phyloP scores from a whole-genome alignment of 2,113 vertebrate species.

The Megalops atlanticus region DNA sequence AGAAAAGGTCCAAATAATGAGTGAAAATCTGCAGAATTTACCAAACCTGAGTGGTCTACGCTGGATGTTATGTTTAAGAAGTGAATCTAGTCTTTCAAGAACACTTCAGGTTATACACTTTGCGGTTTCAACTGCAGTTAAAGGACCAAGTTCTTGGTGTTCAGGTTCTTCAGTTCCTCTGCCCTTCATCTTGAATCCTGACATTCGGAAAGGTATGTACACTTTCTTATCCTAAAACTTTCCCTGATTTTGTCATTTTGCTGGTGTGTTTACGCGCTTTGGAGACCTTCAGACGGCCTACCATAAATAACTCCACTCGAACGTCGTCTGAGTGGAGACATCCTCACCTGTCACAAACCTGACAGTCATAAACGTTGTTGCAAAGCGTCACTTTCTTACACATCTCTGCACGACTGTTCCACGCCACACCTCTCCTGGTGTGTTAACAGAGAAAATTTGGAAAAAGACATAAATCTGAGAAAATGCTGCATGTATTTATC shows the following conservation, averaged over 20 bases:
- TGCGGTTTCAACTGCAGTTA: neutral
- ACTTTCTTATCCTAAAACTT: neutral
- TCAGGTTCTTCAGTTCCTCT: too few species aligned
- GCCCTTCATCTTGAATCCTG: neutral
- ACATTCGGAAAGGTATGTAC: neutral
- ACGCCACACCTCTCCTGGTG: neutral
- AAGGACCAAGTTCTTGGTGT: neutral
- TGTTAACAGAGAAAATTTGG: neutral
- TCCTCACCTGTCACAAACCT: neutral
- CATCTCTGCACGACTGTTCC: neutral
- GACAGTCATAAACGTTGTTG: neutral
- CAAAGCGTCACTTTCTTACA: neutral
- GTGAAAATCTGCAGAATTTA: too few species aligned
- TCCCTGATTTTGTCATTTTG: too few species aligned
- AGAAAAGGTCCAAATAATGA: too few species aligned
- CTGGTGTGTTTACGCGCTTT: neutral
- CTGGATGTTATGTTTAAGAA: neutral
- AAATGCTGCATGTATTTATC: neutral
- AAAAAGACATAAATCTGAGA: neutral
- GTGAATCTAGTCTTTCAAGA: too few species aligned
- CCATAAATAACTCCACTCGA: neutral
- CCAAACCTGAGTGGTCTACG: neutral
- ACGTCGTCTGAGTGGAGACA: too few species aligned
- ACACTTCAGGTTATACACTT: neutral
- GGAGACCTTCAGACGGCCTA: neutral